phyloP scores from a whole-genome alignment of 2,797 vertebrate species.

The Bradypus variegatus region DNA sequence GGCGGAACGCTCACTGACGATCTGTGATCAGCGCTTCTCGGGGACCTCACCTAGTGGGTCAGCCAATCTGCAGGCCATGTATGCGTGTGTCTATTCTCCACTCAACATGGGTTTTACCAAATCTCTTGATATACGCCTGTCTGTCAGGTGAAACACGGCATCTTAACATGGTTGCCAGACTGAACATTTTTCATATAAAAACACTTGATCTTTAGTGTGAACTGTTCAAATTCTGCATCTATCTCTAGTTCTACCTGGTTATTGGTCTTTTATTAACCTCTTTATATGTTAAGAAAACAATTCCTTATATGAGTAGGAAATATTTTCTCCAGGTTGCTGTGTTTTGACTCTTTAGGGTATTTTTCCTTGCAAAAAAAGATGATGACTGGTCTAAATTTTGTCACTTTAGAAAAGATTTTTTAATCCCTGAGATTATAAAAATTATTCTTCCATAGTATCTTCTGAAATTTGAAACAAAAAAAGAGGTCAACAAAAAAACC shows the following conservation, averaged over 20 bases:
- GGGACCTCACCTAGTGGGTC: neutral
- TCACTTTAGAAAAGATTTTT: constrained; percentile 14
- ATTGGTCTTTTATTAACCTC: neutral
- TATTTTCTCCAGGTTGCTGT: neutral
- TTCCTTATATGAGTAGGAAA: neutral
- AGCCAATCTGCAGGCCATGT: neutral
- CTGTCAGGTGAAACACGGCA: neutral
- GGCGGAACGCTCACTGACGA: neutral
- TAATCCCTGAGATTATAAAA: constrained; percentile 6
- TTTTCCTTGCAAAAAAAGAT: neutral
- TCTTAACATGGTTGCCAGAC: neutral
- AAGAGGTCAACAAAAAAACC: neutral
- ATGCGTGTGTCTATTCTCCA: neutral
- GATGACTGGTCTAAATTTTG: neutral
- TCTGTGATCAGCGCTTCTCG: neutral
- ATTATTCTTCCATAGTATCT: neutral
- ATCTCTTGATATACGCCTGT: neutral
- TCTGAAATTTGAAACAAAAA: constrained; percentile 9
- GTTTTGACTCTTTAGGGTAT: neutral
- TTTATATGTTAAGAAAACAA: neutral
- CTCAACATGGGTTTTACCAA: neutral
- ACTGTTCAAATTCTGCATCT: neutral
- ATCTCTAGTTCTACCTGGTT: neutral
- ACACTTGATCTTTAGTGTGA: neutral
- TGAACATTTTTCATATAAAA: neutral